Base-by-base conservation (phyloP, 1,140 invertebrate species). In the Drosophila seguyi region DNA sequence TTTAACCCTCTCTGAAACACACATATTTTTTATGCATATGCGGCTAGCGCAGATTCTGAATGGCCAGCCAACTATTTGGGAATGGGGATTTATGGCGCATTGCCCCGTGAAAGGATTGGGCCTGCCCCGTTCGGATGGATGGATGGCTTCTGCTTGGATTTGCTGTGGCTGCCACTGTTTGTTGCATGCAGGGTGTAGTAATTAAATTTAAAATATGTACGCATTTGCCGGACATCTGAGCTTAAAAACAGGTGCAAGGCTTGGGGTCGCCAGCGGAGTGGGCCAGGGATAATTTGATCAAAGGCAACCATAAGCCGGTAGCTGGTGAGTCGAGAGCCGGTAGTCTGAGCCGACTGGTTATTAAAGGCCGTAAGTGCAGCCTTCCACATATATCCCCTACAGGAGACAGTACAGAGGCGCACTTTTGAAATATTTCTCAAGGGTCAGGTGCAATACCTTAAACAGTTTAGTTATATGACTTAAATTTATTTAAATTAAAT, bases 191-290 rank as follows among this genome's bases (percentile, higher is more conserved):
- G 75, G 59, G 76, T 73, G 67, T 79, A 88, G 84, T 88, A 88
- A 88, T 88, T 88, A 88, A 88, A 88, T 88, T 88, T 88, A 88
- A 88, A 87, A 87, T 87, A 87, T 87, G 84, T 84, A 84, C 68
- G 79, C 75, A 82, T 74, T 76, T 76, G 61, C 50, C 79, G 79
- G 71, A 79, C 61, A 82, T 79, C 81, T 88, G 84, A 74, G 68
- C 71, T 82, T 78, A 74, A 85, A 77, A 83, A 75, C 80, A 80
- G 72, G 72, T 83, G 79, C 79, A 69, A 47, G 63, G 42, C 48
- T 38, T 22, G 41, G 39, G 45, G 48, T n/a, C 25, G 31, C 25
- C 14, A 18, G 4, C 7, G 39, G 55, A 63, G 38, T 42, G 55
- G 42, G 20, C 13, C 36, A 39, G 56, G 72, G 18, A 88, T 90